These are phyloP conservation scores for Cynopterus brachyotis DNA, from an alignment of 2,113 vertebrate species.

Conservation along the genomic window DNA sequence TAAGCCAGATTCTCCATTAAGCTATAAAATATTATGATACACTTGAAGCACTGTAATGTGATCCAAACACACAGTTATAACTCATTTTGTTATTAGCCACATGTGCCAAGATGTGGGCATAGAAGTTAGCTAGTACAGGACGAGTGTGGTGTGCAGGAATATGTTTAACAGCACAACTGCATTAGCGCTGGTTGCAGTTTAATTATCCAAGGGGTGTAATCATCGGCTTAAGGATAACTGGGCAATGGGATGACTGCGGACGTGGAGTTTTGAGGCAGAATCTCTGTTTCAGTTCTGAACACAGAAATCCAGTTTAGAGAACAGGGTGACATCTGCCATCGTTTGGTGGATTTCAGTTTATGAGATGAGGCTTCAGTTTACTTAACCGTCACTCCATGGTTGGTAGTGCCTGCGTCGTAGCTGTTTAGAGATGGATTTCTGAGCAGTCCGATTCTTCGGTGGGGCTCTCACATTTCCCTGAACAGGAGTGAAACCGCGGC, in stretches of 20 bases:
- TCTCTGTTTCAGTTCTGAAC: conserved; percentile 78
- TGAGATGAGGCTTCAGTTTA: neutral
- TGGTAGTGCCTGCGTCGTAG: neutral
- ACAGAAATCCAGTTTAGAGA: conserved; percentile 33
- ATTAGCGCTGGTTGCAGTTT: conserved; percentile 76
- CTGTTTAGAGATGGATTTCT: neutral
- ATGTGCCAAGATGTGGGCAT: conserved; percentile 72
- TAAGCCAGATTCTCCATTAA: conserved; percentile 80
- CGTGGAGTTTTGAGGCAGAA: conserved; percentile 78
- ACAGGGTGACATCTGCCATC: neutral
- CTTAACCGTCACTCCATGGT: neutral
- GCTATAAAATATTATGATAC: conserved; percentile 77
- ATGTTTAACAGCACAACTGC: conserved; percentile 72
- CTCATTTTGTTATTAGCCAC: conserved; percentile 75
- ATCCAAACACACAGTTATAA: conserved; percentile 71
- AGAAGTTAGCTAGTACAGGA: conserved; percentile 66
- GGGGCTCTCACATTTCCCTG: neutral
- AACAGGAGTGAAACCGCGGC: neutral
- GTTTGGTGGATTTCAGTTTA: neutral
- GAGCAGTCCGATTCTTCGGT: neutral
- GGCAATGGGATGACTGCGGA: conserved; percentile 75
- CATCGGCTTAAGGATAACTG: conserved; percentile 66
- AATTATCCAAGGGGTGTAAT: conserved; percentile 78
- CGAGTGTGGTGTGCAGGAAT: conserved; percentile 55
- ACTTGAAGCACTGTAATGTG: conserved; percentile 73